Conservation (phyloP, 1,140 invertebrate species). For the Drosophila pseudoananassae region DNA sequence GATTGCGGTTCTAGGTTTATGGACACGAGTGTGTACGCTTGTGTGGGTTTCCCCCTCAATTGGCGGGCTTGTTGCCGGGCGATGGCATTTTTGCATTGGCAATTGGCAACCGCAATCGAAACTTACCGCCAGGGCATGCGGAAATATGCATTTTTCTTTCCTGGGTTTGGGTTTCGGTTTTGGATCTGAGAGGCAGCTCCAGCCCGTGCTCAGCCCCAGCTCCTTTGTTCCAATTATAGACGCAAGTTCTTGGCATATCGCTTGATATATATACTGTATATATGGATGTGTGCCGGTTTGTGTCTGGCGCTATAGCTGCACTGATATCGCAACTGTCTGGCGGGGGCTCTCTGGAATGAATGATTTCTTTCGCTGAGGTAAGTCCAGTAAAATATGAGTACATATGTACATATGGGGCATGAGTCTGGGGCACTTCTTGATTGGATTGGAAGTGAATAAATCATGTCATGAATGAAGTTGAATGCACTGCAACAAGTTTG, state of each 20-base stretch:
- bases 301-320: constrained; percentile 63
- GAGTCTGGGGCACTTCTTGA: constrained; percentile 41
- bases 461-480: constrained; percentile 52
- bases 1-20: constrained; percentile 49
- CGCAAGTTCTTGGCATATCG: constrained; percentile 44
- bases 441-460: constrained; percentile 46
- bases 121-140: constrained; percentile 45
- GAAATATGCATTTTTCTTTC: constrained; percentile 50
- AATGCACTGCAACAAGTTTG: constrained; percentile 46
- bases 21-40: constrained; percentile 1
- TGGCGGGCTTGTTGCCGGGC: constrained; percentile 41
- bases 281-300: constrained; percentile 71
- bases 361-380: constrained; percentile 35
- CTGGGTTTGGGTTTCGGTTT: constrained; percentile 7
- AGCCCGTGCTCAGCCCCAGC: constrained; percentile 8
- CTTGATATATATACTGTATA: constrained; percentile 18
- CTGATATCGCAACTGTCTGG: constrained; percentile 60
- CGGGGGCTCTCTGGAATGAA: constrained; percentile 28
- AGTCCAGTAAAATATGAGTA: constrained; percentile 18
- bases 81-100: constrained; percentile 43
- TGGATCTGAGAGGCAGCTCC: neutral
- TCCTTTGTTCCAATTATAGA: constrained; percentile 80
- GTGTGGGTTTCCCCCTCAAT: constrained; percentile 14
- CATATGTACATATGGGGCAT: too few species aligned
- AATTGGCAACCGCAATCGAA: constrained; percentile 45